Percentiles rank a stretch among this genome's conserved stretches.
phyloP scores from a whole-genome alignment of 2,888 invertebrate genomes.

The Acanthosepion esculentum region DNA sequence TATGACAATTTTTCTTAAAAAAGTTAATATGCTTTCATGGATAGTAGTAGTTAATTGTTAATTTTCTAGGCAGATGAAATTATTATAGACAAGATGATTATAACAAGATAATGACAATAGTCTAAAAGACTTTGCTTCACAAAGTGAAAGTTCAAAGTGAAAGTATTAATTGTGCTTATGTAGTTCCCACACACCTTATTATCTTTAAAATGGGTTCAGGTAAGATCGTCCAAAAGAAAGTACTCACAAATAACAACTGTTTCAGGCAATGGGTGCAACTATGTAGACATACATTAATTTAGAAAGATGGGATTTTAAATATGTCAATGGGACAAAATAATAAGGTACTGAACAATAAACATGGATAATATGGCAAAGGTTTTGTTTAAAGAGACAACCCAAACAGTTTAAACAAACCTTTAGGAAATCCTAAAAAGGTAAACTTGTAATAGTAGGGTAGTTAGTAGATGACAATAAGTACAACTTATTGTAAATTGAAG shows the following conservation, averaged over 20 bases:
- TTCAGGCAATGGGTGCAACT: neutral
- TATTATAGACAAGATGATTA: too few species aligned
- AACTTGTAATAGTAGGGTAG: conserved; percentile 13
- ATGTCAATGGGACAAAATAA: neutral
- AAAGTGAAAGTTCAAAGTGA: too few species aligned
- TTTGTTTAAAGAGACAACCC: neutral
- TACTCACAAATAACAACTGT: neutral
- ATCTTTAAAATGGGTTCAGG: neutral
- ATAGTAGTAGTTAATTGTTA: too few species aligned
- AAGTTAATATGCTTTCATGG: too few species aligned
- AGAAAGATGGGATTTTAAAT: neutral
- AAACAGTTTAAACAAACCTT: neutral
- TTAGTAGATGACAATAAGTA: neutral
- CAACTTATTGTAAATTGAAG: too few species aligned
- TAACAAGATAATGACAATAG: too few species aligned
- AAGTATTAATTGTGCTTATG: too few species aligned
- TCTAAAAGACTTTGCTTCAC: too few species aligned
- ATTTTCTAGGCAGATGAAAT: too few species aligned
- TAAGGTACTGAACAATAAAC: neutral
- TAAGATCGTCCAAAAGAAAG: neutral
- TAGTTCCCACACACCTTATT: neutral
- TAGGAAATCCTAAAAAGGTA: neutral
- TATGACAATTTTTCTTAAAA: too few species aligned
- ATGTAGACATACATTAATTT: neutral
- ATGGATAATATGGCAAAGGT: neutral